Percentiles rank a stretch among this genome's conserved stretches.
Conservation (phyloP, 2,113 vertebrate genomes). For the Oreochromis spilurus region DNA sequence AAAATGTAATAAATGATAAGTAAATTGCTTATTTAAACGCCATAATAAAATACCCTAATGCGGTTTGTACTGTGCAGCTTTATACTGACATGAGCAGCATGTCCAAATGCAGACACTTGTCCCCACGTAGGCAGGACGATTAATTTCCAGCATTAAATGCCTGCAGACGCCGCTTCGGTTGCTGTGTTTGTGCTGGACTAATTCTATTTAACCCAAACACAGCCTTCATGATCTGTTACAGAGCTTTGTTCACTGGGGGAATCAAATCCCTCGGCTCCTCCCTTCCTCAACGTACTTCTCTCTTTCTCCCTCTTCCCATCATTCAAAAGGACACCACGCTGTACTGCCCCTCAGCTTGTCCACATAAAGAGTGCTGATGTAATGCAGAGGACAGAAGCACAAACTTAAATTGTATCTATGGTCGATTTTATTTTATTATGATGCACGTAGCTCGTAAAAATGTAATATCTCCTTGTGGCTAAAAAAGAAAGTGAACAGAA, state of each 20-base stretch:
- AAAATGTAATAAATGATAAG: background rate
- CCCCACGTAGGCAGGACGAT: background rate
- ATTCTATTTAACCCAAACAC: conserved; percentile 36
- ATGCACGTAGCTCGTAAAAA: background rate
- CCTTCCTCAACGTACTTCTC: background rate
- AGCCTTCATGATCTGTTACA: conserved; percentile 33
- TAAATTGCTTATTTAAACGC: background rate
- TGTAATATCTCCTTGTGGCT: background rate
- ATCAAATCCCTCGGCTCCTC: conserved; percentile 24
- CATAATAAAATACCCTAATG: background rate
- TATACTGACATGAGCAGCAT: background rate
- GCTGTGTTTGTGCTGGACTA: conserved; percentile 10
- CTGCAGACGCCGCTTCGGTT: background rate
- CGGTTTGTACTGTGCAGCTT: background rate
- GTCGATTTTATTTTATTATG: background rate
- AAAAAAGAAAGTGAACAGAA: background rate
- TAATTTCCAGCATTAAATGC: background rate
- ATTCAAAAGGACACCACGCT: conserved; percentile 1
- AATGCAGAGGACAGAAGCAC: background rate
- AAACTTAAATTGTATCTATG: background rate
- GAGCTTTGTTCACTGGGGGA: conserved; percentile 30
- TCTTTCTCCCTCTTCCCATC: background rate
- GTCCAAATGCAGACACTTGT: background rate
- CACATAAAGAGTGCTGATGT: conserved; percentile 19
- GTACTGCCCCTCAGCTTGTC: background rate